phyloP scores from a whole-genome alignment of 2,113 vertebrate species.

The Pristiophorus japonicus region DNA sequence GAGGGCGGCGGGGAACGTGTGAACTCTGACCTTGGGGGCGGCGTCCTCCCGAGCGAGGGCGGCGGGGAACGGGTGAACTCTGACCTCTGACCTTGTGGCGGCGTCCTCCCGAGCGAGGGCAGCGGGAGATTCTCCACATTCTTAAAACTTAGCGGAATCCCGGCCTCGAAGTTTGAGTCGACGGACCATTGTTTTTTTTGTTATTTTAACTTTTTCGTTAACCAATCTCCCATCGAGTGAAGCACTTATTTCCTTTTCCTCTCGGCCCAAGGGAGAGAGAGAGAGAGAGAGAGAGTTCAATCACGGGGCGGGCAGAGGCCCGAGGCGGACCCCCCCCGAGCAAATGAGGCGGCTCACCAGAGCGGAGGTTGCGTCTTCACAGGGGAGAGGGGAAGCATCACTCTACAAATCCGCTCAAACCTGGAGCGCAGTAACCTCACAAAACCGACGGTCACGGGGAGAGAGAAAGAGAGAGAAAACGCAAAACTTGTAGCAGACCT shows the following conservation, averaged over 20 bases:
- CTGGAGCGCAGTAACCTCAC: neutral
- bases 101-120: neutral
- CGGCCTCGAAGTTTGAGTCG: neutral
- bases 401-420: neutral
- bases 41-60: neutral
- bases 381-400: neutral
- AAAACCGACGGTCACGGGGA: neutral
- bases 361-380: neutral
- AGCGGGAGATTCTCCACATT: neutral
- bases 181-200: neutral
- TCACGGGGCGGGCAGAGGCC: neutral
- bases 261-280: no score
- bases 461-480: neutral
- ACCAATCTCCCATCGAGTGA: neutral
- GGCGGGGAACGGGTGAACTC: no score
- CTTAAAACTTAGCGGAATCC: neutral
- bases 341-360: neutral
- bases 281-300: neutral
- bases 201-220: neutral
- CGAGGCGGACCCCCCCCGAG: neutral
- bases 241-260: neutral
- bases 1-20: neutral
- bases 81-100: no score
- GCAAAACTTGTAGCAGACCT: conserved; percentile 1
- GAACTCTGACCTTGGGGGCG: no score